Evolutionary conservation across 2,797 vertebrate genomes (phyloP).

Genomic region (Cottoperca gobio): DNA sequence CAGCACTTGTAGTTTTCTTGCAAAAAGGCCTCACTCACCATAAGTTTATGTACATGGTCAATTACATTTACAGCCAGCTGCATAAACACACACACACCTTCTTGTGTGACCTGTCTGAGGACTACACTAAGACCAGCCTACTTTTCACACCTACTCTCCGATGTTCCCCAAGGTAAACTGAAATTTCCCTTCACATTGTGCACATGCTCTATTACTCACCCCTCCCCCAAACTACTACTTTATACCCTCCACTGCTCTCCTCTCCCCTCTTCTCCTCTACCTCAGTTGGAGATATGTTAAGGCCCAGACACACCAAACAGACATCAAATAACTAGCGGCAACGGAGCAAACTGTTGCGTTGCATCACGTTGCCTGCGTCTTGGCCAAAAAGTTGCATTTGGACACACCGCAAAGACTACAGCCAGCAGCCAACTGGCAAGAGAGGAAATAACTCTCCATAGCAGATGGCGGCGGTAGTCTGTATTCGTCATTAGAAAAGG

Average conservation of each 20-base stretch:
- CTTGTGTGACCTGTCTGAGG: slow-evolving; percentile 63
- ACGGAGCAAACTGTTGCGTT: no score
- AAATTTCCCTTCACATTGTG: slow-evolving; percentile 64
- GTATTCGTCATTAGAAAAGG: no score
- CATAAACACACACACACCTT: slow-evolving; percentile 18
- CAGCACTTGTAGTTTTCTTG: not conserved
- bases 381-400: no score
- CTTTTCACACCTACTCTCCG: slow-evolving; percentile 75
- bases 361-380: no score
- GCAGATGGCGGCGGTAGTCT: no score
- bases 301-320: no score
- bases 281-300: slow-evolving; percentile 57
- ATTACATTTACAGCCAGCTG: slow-evolving; percentile 49
- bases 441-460: no score
- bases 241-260: slow-evolving; percentile 51
- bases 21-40: slow-evolving; percentile 61
- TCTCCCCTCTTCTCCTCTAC: slow-evolving; percentile 50
- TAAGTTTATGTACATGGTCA: slow-evolving; percentile 37
- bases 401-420: no score
- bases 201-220: slow-evolving; percentile 39
- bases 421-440: no score
- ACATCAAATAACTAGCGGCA: no score
- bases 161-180: slow-evolving; percentile 59
- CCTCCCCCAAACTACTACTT: slow-evolving; percentile 57
- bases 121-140: slow-evolving; percentile 59